Percentiles rank a stretch among this genome's conserved stretches.
phyloP scores from a whole-genome alignment of 2,888 invertebrate genomes.

The Xestia rhomboidea region DNA sequence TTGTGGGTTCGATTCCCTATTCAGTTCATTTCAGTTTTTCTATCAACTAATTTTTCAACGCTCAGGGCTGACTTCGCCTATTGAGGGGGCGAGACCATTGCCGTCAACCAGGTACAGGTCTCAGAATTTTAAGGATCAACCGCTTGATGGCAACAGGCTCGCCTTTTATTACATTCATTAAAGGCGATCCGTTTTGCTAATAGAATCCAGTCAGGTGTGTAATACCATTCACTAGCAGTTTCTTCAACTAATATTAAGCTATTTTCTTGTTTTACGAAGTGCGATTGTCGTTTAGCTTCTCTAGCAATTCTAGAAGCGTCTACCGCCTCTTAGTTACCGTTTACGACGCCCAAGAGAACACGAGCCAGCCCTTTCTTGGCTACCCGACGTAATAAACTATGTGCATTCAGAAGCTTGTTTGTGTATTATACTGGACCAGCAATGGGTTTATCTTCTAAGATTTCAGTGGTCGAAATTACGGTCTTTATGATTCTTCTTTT shows the following conservation, averaged over 20 bases:
- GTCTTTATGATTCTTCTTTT: background rate
- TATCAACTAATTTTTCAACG: background rate
- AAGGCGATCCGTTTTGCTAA: background rate
- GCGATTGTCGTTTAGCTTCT: conserved; percentile 8
- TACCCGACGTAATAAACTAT: background rate
- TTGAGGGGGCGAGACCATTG: background rate
- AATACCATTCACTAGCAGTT: background rate
- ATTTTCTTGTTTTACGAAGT: conserved; percentile 8
- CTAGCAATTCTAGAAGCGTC: conserved; percentile 14
- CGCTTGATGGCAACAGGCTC: background rate
- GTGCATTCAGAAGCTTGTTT: conserved; percentile 6
- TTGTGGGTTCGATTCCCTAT: background rate
- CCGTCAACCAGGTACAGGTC: background rate
- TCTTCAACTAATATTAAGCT: background rate
- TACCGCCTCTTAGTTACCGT: conserved; percentile 9
- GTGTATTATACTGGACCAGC: background rate
- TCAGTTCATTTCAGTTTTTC: background rate
- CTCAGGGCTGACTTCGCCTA: background rate
- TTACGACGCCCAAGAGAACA: conserved; percentile 38
- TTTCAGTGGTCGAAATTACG: background rate
- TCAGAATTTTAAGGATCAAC: background rate
- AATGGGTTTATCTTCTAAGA: background rate
- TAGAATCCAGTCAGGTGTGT: background rate
- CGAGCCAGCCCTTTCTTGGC: conserved; percentile 5
- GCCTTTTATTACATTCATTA: background rate